phyloP scores from a whole-genome alignment of 2,888 invertebrate genomes.

The Frankliniella intonsa region DNA sequence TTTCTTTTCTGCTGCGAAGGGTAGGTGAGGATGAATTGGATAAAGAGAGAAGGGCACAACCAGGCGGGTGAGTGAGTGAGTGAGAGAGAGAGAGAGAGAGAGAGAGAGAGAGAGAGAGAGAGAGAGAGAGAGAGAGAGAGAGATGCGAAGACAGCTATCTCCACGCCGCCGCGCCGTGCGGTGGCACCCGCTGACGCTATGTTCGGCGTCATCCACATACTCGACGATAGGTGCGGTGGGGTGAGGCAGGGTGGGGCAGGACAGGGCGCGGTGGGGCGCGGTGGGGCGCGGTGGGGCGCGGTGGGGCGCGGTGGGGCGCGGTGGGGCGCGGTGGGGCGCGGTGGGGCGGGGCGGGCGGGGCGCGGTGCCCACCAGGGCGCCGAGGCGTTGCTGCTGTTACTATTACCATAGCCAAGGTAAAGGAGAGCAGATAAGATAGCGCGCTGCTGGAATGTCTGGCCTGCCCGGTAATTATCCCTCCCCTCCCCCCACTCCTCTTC shows the following conservation, averaged over 20 bases:
- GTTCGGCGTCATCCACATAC: too few species aligned
- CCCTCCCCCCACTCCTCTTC: background rate
- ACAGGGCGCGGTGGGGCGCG: background rate
- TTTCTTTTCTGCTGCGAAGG: background rate
- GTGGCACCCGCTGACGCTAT: background rate
- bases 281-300: background rate
- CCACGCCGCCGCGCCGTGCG: background rate
- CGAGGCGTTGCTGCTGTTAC: background rate
- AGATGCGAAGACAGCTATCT: background rate
- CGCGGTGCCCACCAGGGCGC: too few species aligned
- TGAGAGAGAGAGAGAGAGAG: too few species aligned
- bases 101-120: too few species aligned
- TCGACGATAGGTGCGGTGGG: background rate
- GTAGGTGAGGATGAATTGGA: too few species aligned
- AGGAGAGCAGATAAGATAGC: background rate
- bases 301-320: background rate
- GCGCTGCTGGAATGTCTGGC: background rate
- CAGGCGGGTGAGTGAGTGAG: background rate
- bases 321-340: background rate
- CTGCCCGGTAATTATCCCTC: background rate
- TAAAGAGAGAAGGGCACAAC: background rate
- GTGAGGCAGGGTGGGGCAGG: background rate
- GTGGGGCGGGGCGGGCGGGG: too few species aligned
- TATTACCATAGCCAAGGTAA: background rate
- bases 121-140: too few species aligned